Conservation (phyloP, 2,113 vertebrate species). For the Osmerus mordax region DNA sequence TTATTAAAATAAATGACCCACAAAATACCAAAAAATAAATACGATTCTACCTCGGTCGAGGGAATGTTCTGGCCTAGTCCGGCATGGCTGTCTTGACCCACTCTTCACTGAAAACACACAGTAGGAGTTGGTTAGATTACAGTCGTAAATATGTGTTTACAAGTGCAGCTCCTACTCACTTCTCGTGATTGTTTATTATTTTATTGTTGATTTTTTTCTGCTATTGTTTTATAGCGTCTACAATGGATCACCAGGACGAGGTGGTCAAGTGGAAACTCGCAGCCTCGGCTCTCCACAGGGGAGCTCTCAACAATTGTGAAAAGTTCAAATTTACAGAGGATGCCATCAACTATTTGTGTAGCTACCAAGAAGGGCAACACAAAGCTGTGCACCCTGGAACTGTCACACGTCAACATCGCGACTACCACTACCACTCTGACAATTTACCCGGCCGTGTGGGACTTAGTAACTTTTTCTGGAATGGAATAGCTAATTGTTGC, state of each 20-base stretch:
- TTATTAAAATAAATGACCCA: too few species aligned
- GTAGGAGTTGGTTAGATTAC: too few species aligned
- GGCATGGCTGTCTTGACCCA: too few species aligned
- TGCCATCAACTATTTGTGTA: neutral
- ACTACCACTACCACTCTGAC: neutral
- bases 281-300: neutral
- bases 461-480: neutral
- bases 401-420: neutral
- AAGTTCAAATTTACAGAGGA: neutral
- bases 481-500: neutral
- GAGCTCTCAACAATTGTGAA: conserved; percentile 5
- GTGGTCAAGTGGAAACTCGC: neutral
- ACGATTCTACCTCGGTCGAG: too few species aligned
- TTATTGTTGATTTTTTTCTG: too few species aligned
- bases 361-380: neutral
- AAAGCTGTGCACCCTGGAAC: too few species aligned
- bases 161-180: too few species aligned
- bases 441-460: neutral
- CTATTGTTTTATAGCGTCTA: neutral
- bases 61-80: too few species aligned
- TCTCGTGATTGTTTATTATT: too few species aligned
- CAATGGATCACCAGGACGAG: conserved; percentile 9
- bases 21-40: too few species aligned
- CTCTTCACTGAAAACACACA: too few species aligned
- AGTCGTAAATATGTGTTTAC: too few species aligned